Conservation (phyloP, 1,140 invertebrate genomes). For the Mycetomoellerius zeteki region DNA sequence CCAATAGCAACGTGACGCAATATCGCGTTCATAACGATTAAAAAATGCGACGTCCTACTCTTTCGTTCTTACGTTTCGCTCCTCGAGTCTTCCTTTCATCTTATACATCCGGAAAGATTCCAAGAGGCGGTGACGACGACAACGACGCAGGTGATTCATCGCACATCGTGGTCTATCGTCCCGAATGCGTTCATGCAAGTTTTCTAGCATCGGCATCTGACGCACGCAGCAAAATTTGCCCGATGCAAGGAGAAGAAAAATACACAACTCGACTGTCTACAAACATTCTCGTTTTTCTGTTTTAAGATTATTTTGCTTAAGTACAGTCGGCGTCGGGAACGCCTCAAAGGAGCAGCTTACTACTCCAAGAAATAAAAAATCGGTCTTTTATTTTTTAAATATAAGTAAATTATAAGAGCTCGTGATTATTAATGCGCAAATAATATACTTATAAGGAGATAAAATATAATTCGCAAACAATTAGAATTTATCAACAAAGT, state of each 20-base stretch:
- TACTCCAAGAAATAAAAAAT: background rate
- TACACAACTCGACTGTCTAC: slow-evolving; percentile 5
- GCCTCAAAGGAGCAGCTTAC: background rate
- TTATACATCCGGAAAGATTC: slow-evolving; percentile 43
- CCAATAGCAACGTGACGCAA: slow-evolving; percentile 17
- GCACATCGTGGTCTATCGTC: background rate
- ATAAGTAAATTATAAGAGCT: too few species aligned
- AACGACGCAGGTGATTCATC: slow-evolving; percentile 67
- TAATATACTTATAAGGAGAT: too few species aligned
- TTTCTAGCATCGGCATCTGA: slow-evolving; percentile 36
- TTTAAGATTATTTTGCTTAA: background rate
- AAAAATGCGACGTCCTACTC: slow-evolving; percentile 10
- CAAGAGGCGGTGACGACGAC: slow-evolving; percentile 16
- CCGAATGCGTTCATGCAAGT: slow-evolving; percentile 12
- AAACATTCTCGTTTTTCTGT: slow-evolving; percentile 17
- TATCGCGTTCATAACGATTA: slow-evolving; percentile 19
- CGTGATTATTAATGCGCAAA: too few species aligned
- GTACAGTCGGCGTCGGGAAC: background rate
- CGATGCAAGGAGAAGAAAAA: background rate
- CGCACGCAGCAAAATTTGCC: background rate
- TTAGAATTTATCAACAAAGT: too few species aligned
- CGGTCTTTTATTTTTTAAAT: background rate
- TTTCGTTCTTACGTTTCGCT: background rate
- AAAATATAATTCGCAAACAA: too few species aligned
- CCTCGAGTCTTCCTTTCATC: slow-evolving; percentile 6